These are phyloP conservation scores for Drosophila anomelani DNA, from an alignment of 2,888 invertebrate genomes.

Conservation along the genomic window DNA sequence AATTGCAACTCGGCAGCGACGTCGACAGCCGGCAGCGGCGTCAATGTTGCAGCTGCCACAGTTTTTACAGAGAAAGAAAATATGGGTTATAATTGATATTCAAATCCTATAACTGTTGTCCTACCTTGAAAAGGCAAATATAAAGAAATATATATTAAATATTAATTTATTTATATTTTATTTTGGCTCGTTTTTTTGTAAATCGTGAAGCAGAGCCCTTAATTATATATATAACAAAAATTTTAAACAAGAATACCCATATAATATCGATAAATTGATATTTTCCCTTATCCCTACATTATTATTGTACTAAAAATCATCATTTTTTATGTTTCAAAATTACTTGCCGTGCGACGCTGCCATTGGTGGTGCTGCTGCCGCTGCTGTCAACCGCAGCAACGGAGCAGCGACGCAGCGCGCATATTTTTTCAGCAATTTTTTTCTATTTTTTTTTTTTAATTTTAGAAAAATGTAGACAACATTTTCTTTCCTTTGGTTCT, in stretches of 20 bases:
- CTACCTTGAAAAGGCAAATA: background rate
- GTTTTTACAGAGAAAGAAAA: slow-evolving; percentile 11
- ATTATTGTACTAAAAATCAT: too few species aligned
- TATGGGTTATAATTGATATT: background rate
- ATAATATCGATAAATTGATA: too few species aligned
- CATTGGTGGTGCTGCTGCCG: slow-evolving; percentile 20
- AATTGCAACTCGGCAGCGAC: slow-evolving; percentile 63
- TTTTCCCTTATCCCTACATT: too few species aligned
- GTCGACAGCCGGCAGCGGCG: slow-evolving; percentile 46
- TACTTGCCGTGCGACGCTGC: slow-evolving; percentile 1
- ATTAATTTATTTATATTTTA: too few species aligned
- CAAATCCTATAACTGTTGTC: background rate
- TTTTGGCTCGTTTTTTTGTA: too few species aligned
- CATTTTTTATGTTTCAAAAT: background rate
- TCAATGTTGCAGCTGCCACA: slow-evolving; percentile 56
- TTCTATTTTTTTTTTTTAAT: slow-evolving; percentile 32
- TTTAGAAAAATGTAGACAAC: slow-evolving; percentile 60
- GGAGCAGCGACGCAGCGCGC: slow-evolving; percentile 51
- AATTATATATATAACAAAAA: too few species aligned
- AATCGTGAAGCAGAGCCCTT: too few species aligned
- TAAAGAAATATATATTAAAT: background rate
- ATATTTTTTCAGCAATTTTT: slow-evolving; percentile 43
- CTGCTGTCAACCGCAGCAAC: slow-evolving; percentile 47
- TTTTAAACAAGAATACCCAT: too few species aligned
- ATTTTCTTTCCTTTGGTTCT: slow-evolving; percentile 33